Percentiles rank a stretch among this genome's conserved stretches.
These are phyloP conservation scores for Acleris cristana DNA, from an alignment of 2,888 invertebrate genomes.

Conservation along the genomic window DNA sequence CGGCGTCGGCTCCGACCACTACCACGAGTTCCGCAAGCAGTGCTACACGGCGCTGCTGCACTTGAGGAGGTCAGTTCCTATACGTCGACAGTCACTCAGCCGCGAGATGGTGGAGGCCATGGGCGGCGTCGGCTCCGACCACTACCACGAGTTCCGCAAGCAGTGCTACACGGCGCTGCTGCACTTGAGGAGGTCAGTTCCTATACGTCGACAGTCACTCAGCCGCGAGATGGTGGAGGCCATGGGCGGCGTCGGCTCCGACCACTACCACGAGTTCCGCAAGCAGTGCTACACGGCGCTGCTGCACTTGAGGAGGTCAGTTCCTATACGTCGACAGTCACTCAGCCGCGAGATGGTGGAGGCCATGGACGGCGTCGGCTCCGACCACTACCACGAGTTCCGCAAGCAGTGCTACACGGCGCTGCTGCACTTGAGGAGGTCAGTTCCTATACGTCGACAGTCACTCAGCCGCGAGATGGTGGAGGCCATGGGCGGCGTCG, in stretches of 20 bases:
- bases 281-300: conserved; percentile 98
- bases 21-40: conserved; percentile 96
- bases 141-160: conserved; percentile 96
- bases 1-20: conserved; percentile 94
- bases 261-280: conserved; percentile 96
- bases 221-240: conserved; percentile 99
- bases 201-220: conserved; percentile 63
- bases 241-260: conserved; percentile 95
- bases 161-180: conserved; percentile 98
- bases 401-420: conserved; percentile 97
- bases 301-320: conserved; percentile 92
- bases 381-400: conserved; percentile 97
- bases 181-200: conserved; percentile 90
- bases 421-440: conserved; percentile 95
- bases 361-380: conserved; percentile 95
- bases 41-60: conserved; percentile 98
- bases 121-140: conserved; percentile 95
- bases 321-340: not conserved
- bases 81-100: conserved; percentile 82
- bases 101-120: conserved; percentile 99
- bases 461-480: conserved; percentile 98
- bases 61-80: conserved; percentile 87
- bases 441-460: not conserved
- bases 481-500: conserved; percentile 97
- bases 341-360: conserved; percentile 99